Conservation (phyloP, 2,113 vertebrate genomes). For the Struthidea cinerea region DNA sequence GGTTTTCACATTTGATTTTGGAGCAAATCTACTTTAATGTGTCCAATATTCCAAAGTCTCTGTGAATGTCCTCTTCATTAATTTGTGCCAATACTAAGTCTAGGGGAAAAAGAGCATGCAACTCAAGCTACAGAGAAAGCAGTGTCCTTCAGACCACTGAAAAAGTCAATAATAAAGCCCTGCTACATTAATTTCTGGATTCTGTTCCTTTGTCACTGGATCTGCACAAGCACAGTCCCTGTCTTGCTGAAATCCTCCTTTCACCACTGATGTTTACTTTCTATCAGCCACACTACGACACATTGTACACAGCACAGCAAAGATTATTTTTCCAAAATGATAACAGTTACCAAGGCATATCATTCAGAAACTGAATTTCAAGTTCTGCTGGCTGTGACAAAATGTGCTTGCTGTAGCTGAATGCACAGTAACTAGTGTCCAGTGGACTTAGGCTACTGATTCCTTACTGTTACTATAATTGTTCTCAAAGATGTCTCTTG, state of each 20-base stretch:
- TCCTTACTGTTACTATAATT: neutral
- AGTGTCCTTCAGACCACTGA: neutral
- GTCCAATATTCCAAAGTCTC: neutral
- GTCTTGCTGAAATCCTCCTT: neutral
- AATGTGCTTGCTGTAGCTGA: neutral
- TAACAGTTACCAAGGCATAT: neutral
- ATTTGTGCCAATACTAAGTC: neutral
- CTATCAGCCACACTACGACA: neutral
- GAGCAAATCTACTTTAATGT: neutral
- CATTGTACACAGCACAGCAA: neutral
- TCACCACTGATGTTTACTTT: neutral
- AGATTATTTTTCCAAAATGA: neutral
- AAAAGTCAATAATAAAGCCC: neutral
- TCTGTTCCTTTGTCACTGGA: neutral
- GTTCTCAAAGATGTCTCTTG: constrained; percentile 47
- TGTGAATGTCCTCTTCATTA: neutral
- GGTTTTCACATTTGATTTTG: neutral
- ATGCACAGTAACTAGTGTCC: neutral
- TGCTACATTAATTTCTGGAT: neutral
- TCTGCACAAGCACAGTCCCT: neutral
- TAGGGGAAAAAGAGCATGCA: neutral
- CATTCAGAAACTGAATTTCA: neutral
- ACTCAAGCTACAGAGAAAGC: neutral
- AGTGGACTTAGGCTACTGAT: neutral
- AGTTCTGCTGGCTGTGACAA: neutral